These are phyloP conservation scores for Lucifuga dentata DNA, from an alignment of 2,113 vertebrate species.

Conservation along the genomic window DNA sequence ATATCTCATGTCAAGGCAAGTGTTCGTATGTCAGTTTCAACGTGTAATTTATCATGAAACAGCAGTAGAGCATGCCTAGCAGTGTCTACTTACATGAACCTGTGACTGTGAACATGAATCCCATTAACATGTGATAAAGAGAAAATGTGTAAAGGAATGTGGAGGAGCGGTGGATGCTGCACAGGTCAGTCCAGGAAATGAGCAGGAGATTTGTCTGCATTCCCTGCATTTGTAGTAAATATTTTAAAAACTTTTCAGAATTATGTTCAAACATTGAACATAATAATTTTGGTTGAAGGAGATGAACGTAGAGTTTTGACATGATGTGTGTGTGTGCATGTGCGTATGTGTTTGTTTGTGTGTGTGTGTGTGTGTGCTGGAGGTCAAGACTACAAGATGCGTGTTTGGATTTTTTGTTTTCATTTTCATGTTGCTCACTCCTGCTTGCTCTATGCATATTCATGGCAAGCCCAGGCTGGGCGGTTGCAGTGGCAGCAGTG, in stretches of 20 bases:
- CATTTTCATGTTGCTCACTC: conserved; percentile 92
- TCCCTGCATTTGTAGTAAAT: conserved; percentile 23
- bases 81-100: conserved; percentile 42
- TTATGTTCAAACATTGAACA: no score
- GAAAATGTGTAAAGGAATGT: conserved; percentile 51
- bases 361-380: background rate
- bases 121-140: conserved; percentile 57
- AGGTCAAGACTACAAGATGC: background rate
- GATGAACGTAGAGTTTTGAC: no score
- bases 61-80: conserved; percentile 47
- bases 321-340: background rate
- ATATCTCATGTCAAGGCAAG: conserved; percentile 51
- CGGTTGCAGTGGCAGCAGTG: conserved; percentile 87
- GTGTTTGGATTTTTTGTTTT: conserved; percentile 5
- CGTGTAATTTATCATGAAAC: conserved; percentile 65
- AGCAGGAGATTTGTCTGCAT: conserved; percentile 11
- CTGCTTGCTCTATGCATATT: conserved; percentile 89
- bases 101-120: conserved; percentile 63
- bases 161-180: conserved; percentile 24
- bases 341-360: no score
- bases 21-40: conserved; percentile 45
- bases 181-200: conserved; percentile 69
- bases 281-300: no score
- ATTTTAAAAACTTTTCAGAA: background rate
- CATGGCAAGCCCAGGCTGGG: conserved; percentile 85